Evolutionary conservation across 2,888 invertebrate species (phyloP), one percentile per base, ranked within the genome.

Genomic region (Clusia tigrina): DNA sequence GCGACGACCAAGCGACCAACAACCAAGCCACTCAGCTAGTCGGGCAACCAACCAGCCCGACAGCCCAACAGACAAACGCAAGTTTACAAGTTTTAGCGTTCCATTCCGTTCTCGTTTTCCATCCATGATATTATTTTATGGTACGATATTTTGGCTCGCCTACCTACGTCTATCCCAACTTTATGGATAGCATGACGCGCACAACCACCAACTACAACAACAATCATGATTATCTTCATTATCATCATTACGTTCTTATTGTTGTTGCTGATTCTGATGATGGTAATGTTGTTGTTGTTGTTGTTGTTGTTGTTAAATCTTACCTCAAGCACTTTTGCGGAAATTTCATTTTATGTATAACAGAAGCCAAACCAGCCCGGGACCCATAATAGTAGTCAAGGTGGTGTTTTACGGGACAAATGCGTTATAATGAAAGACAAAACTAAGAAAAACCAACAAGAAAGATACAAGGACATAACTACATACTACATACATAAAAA

Each of bases 271-370:
- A n/a, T n/a, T n/a, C n/a, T n/a, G n/a, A n/a, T n/a, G n/a, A 69
- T 69, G 69, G 66, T 68, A 69, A 69, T 70, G 60, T 56, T 51
- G 66, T 26, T 62, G 68, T 37, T 32, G 66, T 15, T 26, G 64
- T 20, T 56, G 67, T 42, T 60, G 23, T 46, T 46, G 22, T 46
- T 22, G 42, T 57, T 57, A 42, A 26, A 24, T 18, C 23, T 32
- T 51, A 38, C 48, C 52, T 25, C 25, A 53, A 59, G 59, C 58
- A 54, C 59, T 52, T 66, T 62, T 59, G 56, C 57, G 48, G 42
- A 42, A 42, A n/a, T n/a, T 42, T 42, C n/a, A 42, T 42, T 42
- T 42, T 42, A 5, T 42, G 42, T 42, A 42, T 42, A 42, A 42
- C 42, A 42, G 42, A 10, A 42, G 42, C 6, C 42, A 42, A 42